Conservation (phyloP, 1,140 invertebrate genomes). For the Steinernema feltiae region DNA sequence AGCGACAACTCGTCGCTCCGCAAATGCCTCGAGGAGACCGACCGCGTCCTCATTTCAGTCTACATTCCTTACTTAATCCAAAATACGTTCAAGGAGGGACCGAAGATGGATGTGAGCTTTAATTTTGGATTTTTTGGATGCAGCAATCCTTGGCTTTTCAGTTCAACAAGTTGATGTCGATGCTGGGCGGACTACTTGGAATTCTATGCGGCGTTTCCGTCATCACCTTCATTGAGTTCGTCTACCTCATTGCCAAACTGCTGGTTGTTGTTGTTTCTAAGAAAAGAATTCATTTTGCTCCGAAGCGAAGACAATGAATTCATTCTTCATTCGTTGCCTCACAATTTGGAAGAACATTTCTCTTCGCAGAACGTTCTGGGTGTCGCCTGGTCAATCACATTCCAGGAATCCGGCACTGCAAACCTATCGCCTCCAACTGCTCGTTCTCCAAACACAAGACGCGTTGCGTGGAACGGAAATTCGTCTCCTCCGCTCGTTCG, state of each 20-base stretch:
- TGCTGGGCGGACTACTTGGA: neutral
- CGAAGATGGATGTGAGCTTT: neutral
- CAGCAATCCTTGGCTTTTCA: neutral
- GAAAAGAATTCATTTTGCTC: neutral
- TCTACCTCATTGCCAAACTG: neutral
- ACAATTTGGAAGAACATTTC: too few species aligned
- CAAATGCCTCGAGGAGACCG: neutral
- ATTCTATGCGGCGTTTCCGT: neutral
- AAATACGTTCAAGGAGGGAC: constrained; percentile 12
- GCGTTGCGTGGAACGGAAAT: too few species aligned
- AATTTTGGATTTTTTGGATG: neutral
- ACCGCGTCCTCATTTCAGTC: constrained; percentile 1
- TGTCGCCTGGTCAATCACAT: too few species aligned
- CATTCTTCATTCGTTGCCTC: too few species aligned
- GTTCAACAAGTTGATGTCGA: neutral
- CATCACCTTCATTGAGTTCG: neutral
- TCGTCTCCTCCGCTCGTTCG: too few species aligned
- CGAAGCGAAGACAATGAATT: too few species aligned
- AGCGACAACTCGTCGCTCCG: neutral
- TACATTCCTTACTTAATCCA: constrained; percentile 18
- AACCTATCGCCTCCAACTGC: too few species aligned
- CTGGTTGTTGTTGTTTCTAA: neutral
- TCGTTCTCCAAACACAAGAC: too few species aligned
- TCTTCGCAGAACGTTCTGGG: too few species aligned
- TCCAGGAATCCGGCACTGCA: too few species aligned